These are phyloP conservation scores for Acestrorhynchus altus DNA, from an alignment of 2,797 vertebrate species.

Conservation along the genomic window DNA sequence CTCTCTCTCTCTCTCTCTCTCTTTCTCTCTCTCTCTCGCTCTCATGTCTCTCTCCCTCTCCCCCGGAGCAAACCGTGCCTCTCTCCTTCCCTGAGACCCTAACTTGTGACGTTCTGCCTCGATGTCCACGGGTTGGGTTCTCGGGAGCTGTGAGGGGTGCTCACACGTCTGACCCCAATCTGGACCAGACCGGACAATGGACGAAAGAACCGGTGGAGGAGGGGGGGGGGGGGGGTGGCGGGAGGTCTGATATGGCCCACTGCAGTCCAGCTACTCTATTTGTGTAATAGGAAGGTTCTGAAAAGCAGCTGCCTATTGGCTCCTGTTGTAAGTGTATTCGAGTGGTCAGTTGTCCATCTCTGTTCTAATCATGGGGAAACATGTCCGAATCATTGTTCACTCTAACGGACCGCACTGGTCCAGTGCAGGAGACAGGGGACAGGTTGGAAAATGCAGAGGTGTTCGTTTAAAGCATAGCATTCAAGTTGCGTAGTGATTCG, in stretches of 20 bases:
- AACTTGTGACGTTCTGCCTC: conserved; percentile 99
- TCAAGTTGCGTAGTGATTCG: not conserved
- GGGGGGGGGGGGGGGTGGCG: not conserved
- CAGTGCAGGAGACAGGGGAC: not conserved
- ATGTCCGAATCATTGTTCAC: not conserved
- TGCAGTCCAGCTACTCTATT: no score
- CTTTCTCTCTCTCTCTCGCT: not conserved
- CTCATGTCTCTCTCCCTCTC: not conserved
- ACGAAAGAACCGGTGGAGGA: not conserved
- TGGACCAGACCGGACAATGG: not conserved
- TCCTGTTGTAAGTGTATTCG: not conserved
- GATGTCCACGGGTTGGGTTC: conserved; percentile 99
- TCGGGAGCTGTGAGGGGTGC: conserved; percentile 99
- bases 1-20: conserved; percentile 7
- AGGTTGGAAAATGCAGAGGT: not conserved
- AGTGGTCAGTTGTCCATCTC: not conserved
- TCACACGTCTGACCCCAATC: conserved; percentile 78
- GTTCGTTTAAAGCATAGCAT: not conserved
- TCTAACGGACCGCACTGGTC: not conserved
- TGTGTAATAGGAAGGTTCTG: no score
- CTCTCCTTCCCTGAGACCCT: conserved; percentile 99
- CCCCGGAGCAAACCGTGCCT: conserved; percentile 78
- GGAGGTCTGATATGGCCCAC: not conserved
- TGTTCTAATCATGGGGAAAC: not conserved
- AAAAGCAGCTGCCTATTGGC: not conserved